Percentiles rank a stretch among this genome's conserved stretches.
phyloP scores from a whole-genome alignment of 2,797 vertebrate genomes.

The Pseudomugil tenellus region DNA sequence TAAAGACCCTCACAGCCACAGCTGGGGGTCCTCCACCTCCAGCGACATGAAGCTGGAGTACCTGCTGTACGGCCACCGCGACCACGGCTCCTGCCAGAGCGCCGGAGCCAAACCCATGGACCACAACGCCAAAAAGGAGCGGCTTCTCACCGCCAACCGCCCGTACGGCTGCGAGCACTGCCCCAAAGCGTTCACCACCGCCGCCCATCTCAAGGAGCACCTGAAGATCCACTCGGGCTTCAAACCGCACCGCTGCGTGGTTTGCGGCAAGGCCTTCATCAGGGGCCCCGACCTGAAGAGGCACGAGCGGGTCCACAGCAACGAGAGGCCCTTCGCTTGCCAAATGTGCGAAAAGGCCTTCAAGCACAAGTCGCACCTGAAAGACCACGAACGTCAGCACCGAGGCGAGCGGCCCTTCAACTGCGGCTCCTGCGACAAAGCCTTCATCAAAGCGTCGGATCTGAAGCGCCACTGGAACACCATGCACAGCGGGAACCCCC shows the following conservation, averaged over 20 bases:
- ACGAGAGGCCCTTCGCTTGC: constrained; percentile 95
- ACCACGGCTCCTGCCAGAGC: constrained; percentile 91
- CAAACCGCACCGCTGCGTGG: constrained; percentile 96
- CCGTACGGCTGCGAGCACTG: constrained; percentile 98
- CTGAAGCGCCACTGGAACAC: constrained; percentile 98
- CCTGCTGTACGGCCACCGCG: constrained; percentile 92
- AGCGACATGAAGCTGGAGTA: constrained; percentile 97
- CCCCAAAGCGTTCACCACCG: constrained; percentile 96
- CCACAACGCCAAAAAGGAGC: constrained; percentile 92
- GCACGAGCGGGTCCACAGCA: constrained; percentile 97
- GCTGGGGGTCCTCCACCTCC: constrained; percentile 88
- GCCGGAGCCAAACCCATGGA: constrained; percentile 90
- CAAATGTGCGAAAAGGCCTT: constrained; percentile 99
- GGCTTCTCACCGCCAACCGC: constrained; percentile 94
- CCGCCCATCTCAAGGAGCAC: constrained; percentile 97
- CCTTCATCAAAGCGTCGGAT: constrained; percentile 98
- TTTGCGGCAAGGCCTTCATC: constrained; percentile 98
- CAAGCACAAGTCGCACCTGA: constrained; percentile 99
- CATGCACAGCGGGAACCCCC: constrained; percentile 92
- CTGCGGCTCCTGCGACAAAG: constrained; percentile 96
- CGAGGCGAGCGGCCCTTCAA: constrained; percentile 97
- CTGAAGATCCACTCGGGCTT: constrained; percentile 98
- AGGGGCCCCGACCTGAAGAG: constrained; percentile 96
- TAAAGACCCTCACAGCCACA: constrained; percentile 92
- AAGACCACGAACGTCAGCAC: constrained; percentile 97